Evolutionary conservation across 2,888 invertebrate genomes (phyloP).

Genomic region (Hyles lineata): DNA sequence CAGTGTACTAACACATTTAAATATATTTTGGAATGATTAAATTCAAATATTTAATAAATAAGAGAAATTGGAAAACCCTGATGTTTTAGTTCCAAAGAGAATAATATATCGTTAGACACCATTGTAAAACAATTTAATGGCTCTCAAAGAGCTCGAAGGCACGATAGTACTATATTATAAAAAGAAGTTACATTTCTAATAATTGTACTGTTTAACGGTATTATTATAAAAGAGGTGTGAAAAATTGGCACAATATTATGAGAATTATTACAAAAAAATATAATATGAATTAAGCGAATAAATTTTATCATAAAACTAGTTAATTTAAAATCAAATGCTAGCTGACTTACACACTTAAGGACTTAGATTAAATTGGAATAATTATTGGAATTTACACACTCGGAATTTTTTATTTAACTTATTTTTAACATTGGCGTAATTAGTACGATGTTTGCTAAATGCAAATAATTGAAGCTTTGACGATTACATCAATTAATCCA

Average conservation of each 20-base stretch:
- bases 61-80: slow-evolving; percentile 53
- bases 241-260: slow-evolving; percentile 57
- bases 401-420: not conserved
- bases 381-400: slow-evolving; percentile 36
- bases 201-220: slow-evolving; percentile 59
- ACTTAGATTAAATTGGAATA: slow-evolving; percentile 45
- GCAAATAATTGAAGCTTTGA: slow-evolving; percentile 32
- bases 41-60: slow-evolving; percentile 58
- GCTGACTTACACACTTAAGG: slow-evolving; percentile 41
- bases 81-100: slow-evolving; percentile 47
- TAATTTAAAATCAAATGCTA: slow-evolving; percentile 45
- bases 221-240: slow-evolving; percentile 40
- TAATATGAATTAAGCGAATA: slow-evolving; percentile 37
- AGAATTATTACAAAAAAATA: slow-evolving; percentile 39
- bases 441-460: slow-evolving; percentile 12
- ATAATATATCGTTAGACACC: slow-evolving; percentile 54
- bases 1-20: slow-evolving; percentile 69
- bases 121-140: slow-evolving; percentile 48
- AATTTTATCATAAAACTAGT: slow-evolving; percentile 31
- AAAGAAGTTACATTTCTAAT: slow-evolving; percentile 58
- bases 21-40: slow-evolving; percentile 74
- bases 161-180: slow-evolving; percentile 48
- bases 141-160: slow-evolving; percentile 64
- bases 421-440: not conserved
- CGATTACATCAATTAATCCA: slow-evolving; percentile 41